Evolutionary conservation across 2,113 vertebrate species (phyloP).

Genomic region (Thamnophis sirtalis): DNA sequence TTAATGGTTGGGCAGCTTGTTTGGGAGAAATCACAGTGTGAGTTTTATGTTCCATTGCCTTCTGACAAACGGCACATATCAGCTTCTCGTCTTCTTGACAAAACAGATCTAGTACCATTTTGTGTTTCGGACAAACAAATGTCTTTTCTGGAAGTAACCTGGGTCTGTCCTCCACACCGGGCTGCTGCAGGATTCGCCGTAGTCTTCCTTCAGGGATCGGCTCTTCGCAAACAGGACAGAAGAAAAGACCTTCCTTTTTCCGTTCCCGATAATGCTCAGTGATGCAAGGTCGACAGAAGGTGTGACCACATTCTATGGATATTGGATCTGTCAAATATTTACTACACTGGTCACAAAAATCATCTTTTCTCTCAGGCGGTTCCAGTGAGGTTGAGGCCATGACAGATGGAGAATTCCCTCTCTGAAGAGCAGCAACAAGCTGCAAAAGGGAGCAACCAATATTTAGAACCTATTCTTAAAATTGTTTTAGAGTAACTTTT

Average conservation of each 20-base stretch:
- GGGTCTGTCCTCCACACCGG: conserved; percentile 77
- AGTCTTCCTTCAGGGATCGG: conserved; percentile 64
- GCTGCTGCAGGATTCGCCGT: conserved; percentile 74
- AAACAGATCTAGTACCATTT: conserved; percentile 75
- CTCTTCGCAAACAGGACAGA: neutral
- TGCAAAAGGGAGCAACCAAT: neutral
- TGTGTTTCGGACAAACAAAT: conserved; percentile 63
- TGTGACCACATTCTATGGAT: neutral
- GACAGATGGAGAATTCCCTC: neutral
- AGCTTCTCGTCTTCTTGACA: conserved; percentile 77
- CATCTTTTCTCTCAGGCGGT: neutral
- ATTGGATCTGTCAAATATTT: neutral
- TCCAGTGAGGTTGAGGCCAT: neutral
- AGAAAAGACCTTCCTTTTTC: neutral
- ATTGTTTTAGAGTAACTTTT: neutral
- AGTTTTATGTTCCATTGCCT: conserved; percentile 72
- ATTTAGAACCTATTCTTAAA: neutral
- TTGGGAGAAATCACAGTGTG: conserved; percentile 72
- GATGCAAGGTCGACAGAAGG: neutral
- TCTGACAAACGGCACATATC: conserved; percentile 73
- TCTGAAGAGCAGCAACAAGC: neutral
- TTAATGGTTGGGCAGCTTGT: conserved; percentile 67
- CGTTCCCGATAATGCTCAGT: neutral
- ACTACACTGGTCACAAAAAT: neutral
- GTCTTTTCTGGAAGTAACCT: conserved; percentile 59